A percentile compares a stretch with the other conserved stretches of the same genome.
Evolutionary conservation across 2,113 vertebrate genomes (phyloP).

Genomic region (Passer domesticus): DNA sequence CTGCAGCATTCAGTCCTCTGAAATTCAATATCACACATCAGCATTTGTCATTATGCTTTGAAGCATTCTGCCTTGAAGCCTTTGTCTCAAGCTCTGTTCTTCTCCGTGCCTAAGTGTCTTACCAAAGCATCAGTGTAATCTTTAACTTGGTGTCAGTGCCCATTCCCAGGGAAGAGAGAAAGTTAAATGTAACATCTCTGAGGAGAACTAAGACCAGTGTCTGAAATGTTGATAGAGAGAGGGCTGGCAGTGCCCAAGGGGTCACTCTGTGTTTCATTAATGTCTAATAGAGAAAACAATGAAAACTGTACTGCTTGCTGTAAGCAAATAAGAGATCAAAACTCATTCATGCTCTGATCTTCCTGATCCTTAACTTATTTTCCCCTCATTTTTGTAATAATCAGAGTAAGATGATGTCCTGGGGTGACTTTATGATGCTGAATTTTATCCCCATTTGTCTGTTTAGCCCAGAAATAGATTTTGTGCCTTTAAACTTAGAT

Average conservation of each 20-base stretch:
- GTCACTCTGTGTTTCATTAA: not conserved
- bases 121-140: not conserved
- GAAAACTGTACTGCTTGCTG: not conserved
- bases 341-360: not conserved
- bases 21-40: not conserved
- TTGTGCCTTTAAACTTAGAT: not conserved
- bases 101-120: not conserved
- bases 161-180: not conserved
- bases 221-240: not conserved
- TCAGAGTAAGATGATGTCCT: not conserved
- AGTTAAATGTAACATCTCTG: not conserved
- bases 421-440: not conserved
- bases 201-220: not conserved
- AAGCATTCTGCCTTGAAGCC: not conserved
- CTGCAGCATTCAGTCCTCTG: not conserved
- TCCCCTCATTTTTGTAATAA: not conserved
- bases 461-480: not conserved
- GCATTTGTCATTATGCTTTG: not conserved
- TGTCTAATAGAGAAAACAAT: not conserved
- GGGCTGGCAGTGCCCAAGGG: not conserved
- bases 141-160: not conserved
- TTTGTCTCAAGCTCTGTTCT: not conserved
- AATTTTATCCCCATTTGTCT: not conserved
- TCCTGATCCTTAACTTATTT: not conserved
- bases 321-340: not conserved